These are phyloP conservation scores for Geodia barretti DNA, from an alignment of 37 sponge, comb jelly and placozoan species.

Conservation along the genomic window DNA sequence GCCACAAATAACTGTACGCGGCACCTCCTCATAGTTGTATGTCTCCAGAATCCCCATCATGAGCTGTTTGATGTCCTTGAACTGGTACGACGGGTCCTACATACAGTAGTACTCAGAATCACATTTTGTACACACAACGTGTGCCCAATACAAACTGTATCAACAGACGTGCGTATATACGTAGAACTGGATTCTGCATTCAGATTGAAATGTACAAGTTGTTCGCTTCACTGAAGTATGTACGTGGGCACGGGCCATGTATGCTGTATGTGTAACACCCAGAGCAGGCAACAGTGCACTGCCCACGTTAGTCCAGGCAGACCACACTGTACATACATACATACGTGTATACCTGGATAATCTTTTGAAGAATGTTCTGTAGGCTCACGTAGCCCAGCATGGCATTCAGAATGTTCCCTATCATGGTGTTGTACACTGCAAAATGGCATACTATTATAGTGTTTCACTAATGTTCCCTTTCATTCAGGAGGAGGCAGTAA, in stretches of 20 bases:
- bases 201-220: too few relatives aligned
- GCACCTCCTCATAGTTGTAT: constrained; percentile 86
- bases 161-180: too few relatives aligned
- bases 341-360: constrained; percentile 46
- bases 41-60: constrained; percentile 87
- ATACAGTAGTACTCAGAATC: too few relatives aligned
- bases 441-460: too few relatives aligned
- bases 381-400: constrained; percentile 71
- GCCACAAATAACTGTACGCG: not conserved
- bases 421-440: constrained; percentile 45
- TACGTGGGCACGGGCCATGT: not conserved
- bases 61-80: constrained; percentile 76
- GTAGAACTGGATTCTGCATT: too few relatives aligned
- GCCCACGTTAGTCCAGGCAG: not conserved
- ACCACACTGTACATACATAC: not conserved
- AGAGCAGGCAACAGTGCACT: not conserved
- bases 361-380: constrained; percentile 66
- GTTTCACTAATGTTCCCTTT: too few relatives aligned
- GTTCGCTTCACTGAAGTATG: too few relatives aligned
- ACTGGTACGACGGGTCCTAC: constrained; percentile 57
- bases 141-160: too few relatives aligned
- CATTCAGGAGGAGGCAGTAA: too few relatives aligned
- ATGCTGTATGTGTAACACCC: not conserved
- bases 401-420: constrained; percentile 56
- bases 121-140: too few relatives aligned